phyloP scores from a whole-genome alignment of 2,113 vertebrate species.

The Accipiter cooperii region DNA sequence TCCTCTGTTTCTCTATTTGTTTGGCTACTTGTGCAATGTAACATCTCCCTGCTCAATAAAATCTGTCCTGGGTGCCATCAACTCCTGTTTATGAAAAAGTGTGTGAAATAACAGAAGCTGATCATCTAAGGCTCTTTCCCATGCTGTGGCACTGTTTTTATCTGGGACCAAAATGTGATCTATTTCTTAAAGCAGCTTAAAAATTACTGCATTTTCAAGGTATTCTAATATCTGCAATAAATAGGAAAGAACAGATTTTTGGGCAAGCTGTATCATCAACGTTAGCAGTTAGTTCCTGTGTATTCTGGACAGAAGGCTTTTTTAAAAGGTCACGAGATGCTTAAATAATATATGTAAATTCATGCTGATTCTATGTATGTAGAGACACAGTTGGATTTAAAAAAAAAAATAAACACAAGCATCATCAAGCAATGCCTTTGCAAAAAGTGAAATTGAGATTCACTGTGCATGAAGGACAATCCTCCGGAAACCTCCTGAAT shows the following conservation, averaged over 20 bases:
- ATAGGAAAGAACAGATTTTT: neutral
- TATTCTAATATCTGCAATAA: neutral
- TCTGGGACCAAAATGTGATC: neutral
- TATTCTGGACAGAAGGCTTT: neutral
- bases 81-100: neutral
- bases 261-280: accelerated
- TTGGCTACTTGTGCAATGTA: neutral
- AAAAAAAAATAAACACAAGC: neutral
- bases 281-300: neutral
- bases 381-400: neutral
- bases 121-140: neutral
- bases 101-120: neutral
- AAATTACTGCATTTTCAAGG: neutral
- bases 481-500: neutral
- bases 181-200: neutral
- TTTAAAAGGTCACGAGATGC: neutral
- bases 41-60: neutral
- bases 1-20: neutral
- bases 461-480: neutral
- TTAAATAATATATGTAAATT: neutral
- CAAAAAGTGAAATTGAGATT: neutral
- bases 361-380: neutral
- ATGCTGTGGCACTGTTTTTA: neutral
- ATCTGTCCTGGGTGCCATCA: neutral
- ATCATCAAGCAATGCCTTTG: neutral